Percentiles rank a stretch among this genome's conserved stretches.
phyloP scores from a whole-genome alignment of 2,888 invertebrate genomes.

The Drosophila affinis region DNA sequence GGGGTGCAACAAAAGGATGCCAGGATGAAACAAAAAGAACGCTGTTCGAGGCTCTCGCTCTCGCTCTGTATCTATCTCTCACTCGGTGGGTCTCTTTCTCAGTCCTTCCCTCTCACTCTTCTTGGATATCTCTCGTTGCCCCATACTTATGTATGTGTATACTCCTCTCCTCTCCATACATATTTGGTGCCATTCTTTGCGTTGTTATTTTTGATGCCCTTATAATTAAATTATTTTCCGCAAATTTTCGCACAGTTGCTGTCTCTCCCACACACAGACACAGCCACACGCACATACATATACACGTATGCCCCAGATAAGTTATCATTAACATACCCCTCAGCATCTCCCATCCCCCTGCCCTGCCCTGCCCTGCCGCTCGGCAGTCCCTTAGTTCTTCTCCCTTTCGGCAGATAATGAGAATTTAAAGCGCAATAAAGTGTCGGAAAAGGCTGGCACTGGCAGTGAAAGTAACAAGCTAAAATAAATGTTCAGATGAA shows the following conservation, averaged over 20 bases:
- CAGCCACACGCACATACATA: conserved; percentile 9
- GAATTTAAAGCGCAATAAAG: conserved; percentile 75
- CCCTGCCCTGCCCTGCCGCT: neutral
- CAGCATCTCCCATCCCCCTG: neutral
- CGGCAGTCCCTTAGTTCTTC: conserved; percentile 19
- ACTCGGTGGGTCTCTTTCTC: neutral
- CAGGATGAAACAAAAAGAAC: conserved; percentile 29
- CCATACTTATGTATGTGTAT: neutral
- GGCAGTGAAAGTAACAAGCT: no score
- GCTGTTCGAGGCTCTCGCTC: conserved; percentile 20
- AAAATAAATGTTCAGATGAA: conserved; percentile 9
- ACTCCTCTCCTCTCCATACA: neutral
- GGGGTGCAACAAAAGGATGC: conserved; percentile 24
- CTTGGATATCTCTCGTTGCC: neutral
- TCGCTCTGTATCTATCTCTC: neutral
- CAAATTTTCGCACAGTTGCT: conserved; percentile 64
- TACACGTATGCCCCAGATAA: conserved; percentile 40
- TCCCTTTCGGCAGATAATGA: conserved; percentile 54
- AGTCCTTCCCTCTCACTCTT: neutral
- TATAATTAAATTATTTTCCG: conserved; percentile 72
- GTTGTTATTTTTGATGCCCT: conserved; percentile 38
- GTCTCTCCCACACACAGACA: conserved; percentile 29
- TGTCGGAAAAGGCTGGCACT: conserved; percentile 29
- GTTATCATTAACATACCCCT: conserved; percentile 36
- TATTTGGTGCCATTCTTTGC: conserved; percentile 20